Percentiles rank a stretch among this genome's conserved stretches.
Evolutionary conservation across 2,797 vertebrate genomes (phyloP).

Genomic region (Phylloscopus collybita): DNA sequence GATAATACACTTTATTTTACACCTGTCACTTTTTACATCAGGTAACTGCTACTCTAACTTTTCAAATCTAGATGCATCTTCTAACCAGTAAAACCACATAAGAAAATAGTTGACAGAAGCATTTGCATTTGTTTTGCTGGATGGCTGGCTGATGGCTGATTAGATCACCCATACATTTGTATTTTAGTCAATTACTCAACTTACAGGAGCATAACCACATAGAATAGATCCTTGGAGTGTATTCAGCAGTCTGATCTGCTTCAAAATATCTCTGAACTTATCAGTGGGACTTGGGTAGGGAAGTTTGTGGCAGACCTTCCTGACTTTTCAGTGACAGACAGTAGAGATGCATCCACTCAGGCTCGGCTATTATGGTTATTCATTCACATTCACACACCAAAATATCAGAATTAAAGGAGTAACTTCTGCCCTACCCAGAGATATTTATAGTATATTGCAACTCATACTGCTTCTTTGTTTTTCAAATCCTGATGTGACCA

Average conservation of each 20-base stretch:
- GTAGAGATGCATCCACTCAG: background rate
- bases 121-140: background rate
- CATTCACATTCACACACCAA: background rate
- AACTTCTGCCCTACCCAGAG: background rate
- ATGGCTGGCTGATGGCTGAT: background rate
- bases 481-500: background rate
- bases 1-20: background rate
- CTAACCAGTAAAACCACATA: background rate
- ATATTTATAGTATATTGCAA: background rate
- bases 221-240: background rate
- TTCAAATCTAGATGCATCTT: background rate
- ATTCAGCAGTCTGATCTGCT: background rate
- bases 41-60: background rate
- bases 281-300: background rate
- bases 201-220: background rate
- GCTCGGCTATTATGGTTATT: background rate
- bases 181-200: background rate
- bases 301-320: background rate
- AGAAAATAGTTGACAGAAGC: background rate
- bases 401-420: background rate
- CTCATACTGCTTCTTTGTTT: background rate
- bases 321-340: background rate
- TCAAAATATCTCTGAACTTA: background rate
- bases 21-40: fast-evolving
- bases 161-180: background rate